A percentile compares a stretch with the other conserved stretches of the same genome.
Conservation (phyloP, 1,140 invertebrate genomes). For the Hylaeus volcanicus region DNA sequence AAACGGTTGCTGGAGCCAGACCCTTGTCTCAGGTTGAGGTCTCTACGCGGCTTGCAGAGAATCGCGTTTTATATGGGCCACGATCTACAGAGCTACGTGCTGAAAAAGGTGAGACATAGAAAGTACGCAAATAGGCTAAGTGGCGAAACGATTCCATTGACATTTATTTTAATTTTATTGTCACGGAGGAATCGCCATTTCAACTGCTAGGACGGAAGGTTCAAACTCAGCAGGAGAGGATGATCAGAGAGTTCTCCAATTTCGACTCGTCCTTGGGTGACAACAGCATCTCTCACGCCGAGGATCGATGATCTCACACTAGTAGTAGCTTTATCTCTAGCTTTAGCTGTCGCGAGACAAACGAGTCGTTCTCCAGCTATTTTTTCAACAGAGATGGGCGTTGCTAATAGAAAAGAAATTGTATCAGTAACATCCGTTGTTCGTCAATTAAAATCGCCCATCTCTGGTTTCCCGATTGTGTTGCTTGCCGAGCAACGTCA, state of each 20-base stretch:
- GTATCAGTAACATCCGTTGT: too few species aligned
- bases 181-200: constrained; percentile 70
- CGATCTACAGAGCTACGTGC: constrained; percentile 71
- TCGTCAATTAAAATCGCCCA: neutral
- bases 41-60: constrained; percentile 75
- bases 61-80: constrained; percentile 80
- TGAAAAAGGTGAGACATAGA: constrained; percentile 67
- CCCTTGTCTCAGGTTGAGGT: constrained; percentile 74
- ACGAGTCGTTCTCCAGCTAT: too few species aligned
- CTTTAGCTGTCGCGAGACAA: neutral
- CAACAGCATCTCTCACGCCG: neutral
- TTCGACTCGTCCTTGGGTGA: constrained; percentile 64
- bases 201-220: constrained; percentile 58
- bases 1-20: constrained; percentile 77
- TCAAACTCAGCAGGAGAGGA: constrained; percentile 19
- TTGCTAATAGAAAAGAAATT: too few species aligned
- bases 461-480: neutral
- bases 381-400: too few species aligned
- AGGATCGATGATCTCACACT: constrained; percentile 29
- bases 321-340: neutral
- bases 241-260: constrained; percentile 51
- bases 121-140: too few species aligned
- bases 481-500: neutral
- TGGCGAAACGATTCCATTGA: too few species aligned
- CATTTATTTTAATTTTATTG: neutral